Base-by-base conservation (phyloP, 1,140 invertebrate genomes). In the Drosophila auraria region DNA sequence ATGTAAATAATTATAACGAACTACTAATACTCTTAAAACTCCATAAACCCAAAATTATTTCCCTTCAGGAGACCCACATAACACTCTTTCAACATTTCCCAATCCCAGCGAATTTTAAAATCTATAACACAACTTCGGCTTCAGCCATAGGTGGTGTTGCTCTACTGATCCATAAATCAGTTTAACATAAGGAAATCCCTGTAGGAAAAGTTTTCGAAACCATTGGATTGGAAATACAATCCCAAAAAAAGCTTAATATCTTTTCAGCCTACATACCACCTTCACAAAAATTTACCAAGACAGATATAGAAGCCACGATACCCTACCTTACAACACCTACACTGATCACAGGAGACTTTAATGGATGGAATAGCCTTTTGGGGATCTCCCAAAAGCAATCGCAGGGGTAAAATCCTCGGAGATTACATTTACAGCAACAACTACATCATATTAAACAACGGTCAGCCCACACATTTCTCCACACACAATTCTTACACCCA, bases 111-210 rank as follows among this genome's bases (percentile, higher is more conserved):
- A 38, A 38, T 38, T 38, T 11, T 38, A 38, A 12, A 38, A 38
- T 38, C 36, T 12, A 38, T 12, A 38, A 38, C 11, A 38, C 36
- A 12, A 50, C 23, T 12, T 50, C 49, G 5, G 11, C 15, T 33
- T 9, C 11, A 6, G 27, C 27, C 3, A 33, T 17, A 17, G n/a
- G n/a, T 11, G n/a, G 51, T 7, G 27, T 33, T 6, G n/a, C 27
- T 27, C 5, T 54, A 33, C n/a, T 54, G 51, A 54, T 54, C 8
- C 51, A 54, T 9, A 54, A 33, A 8, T 54, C 30, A 33, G 30
- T 54, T n/a, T n/a, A 54, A 20, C 30, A 54, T 45, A 20, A 36
- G 14, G 17, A 17, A 4, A 36, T 33, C 11, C 9, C 53, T 17
- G 53, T 36, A 23, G 30, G 53, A 6, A 25, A 15, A 27, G 11